Evolutionary conservation across 2,888 invertebrate genomes (phyloP).

Genomic region (Empis livida): DNA sequence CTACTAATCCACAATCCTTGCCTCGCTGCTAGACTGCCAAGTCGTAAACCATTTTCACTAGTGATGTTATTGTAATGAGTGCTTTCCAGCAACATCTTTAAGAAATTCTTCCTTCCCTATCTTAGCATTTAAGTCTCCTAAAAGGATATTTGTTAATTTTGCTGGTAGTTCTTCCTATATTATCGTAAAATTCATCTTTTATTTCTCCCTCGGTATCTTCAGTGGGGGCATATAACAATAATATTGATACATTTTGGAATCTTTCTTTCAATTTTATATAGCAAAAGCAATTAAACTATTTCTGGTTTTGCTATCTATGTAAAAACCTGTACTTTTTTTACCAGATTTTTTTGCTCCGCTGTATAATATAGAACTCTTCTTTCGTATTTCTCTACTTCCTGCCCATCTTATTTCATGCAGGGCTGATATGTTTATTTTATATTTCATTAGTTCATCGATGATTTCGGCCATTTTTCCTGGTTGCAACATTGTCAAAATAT

Average conservation of each 20-base stretch:
- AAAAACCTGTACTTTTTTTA: neutral
- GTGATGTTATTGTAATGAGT: neutral
- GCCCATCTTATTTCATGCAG: constrained; percentile 2
- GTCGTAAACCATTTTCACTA: neutral
- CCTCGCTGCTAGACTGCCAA: neutral
- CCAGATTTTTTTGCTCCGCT: too few species aligned
- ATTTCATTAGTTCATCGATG: constrained; percentile 1
- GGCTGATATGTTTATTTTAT: constrained; percentile 1
- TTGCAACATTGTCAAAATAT: constrained; percentile 1
- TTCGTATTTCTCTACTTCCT: neutral
- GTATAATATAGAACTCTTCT: neutral
- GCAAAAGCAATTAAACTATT: neutral
- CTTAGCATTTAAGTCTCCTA: neutral
- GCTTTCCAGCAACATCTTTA: neutral
- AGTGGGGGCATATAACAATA: neutral
- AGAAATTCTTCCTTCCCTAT: neutral
- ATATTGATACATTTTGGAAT: neutral
- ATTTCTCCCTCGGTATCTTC: neutral
- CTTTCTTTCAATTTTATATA: neutral
- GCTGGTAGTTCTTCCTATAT: neutral
- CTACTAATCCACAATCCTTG: neutral
- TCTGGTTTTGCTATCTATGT: neutral
- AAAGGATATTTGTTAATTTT: neutral
- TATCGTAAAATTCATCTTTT: neutral
- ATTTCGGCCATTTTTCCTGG: constrained; percentile 1